Base-by-base conservation (phyloP, 2,888 invertebrate species). In the Ectemnius continuus region DNA sequence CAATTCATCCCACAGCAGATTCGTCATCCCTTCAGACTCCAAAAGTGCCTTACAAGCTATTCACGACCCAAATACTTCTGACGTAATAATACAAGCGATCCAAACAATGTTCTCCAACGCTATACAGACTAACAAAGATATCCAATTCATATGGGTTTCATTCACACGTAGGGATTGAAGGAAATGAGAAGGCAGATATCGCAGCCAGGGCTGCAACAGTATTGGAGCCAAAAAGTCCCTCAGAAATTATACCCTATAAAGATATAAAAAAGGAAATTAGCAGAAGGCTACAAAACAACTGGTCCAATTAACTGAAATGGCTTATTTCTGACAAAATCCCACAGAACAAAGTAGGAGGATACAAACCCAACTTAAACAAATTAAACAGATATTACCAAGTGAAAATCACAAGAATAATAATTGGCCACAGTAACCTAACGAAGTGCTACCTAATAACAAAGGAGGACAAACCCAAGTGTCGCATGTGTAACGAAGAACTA, bases 131-230 rank as follows among this genome's bases (percentile, higher is more conserved):
- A 20, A 4, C 20, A 64, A 64, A 46, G 20, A 16, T 6, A 46
- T 45, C 36, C 56, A 56, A 18, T 13, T 20, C 2, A 57, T 5
- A 4, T 64, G 57, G 36, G 6, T 64, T n/a, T 45, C 57, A n/a
- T 5, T 57, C 64, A 2, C 56, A 64, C 14, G 14, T 45, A 28
- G 20, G 57, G 1, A 57, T 57, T 20, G 2, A 3, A 4, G 57
- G 36, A 4, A 64, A 64, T 18, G 56, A 63, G 56, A 63, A n/a
- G 36, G 52, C 63, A 18, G 63, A 63, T 20, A 56, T 1, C 0
- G 16, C 18, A 11, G 45, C 56, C 1, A 63, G 56, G 20, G 63
- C 13, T 11, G 52, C 52, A 28, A 28, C 11, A 52, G 11, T 18
- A 13, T 16, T 16, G 45, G 16, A 26, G 1, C 2, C 26, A 11